A percentile compares a stretch with the other conserved stretches of the same genome.
Conservation (phyloP, 2,888 invertebrate species). For the Polia nebulosa region DNA sequence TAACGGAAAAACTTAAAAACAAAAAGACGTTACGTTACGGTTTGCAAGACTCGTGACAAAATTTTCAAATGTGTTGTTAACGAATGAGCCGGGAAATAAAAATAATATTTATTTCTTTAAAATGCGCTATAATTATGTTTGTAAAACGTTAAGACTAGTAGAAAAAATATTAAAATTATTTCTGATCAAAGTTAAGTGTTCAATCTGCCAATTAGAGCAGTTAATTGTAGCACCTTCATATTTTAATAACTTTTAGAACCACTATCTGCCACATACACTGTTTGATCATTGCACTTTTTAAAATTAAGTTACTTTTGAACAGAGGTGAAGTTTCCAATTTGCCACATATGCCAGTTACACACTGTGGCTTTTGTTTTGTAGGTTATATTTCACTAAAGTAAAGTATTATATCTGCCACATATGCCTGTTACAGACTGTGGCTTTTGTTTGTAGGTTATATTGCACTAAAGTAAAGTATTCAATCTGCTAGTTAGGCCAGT, state of each 20-base stretch:
- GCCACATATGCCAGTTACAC: not conserved
- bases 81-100: too few relatives aligned
- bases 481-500: not conserved
- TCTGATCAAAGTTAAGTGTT: not conserved
- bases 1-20: not conserved
- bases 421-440: not conserved
- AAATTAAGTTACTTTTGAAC: slow-evolving; percentile 2
- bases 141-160: not conserved
- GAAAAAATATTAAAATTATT: slow-evolving; percentile 2
- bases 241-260: slow-evolving; percentile 2
- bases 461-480: not conserved
- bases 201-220: not conserved
- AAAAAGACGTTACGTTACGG: too few relatives aligned
- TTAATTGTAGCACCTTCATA: slow-evolving; percentile 1
- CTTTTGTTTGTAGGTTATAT: not conserved
- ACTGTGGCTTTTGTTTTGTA: not conserved
- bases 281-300: slow-evolving; percentile 4
- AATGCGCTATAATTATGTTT: not conserved
- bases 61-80: not conserved
- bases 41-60: not conserved
- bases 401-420: not conserved
- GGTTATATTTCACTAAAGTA: not conserved
- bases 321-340: not conserved
- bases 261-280: not conserved
- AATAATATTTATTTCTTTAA: too few relatives aligned